Base-by-base conservation (phyloP, 2,888 invertebrate genomes). In the Ischnura elegans region DNA sequence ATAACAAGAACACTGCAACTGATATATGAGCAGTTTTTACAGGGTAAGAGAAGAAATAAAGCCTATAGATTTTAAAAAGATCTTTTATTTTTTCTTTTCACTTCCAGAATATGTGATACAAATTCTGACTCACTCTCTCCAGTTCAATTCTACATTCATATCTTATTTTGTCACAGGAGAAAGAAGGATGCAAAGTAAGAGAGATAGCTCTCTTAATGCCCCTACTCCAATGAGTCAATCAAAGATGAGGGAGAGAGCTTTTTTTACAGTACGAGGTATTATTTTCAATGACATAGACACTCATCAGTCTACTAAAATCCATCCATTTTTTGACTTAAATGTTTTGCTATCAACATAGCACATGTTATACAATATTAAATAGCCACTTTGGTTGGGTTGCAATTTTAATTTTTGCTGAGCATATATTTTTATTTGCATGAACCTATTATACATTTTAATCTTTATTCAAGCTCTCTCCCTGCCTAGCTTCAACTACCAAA, bases 231-330 rank as follows among this genome's bases (percentile, higher is more conserved):
- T 90, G 90, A 90, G 55, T 90, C 90, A 90, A 61, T 90, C 55
- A 66, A 90, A 55, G 90, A 90, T 90, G 43, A 90, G 90, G 90
- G 90, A 90, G 90, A 90, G 90, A 90, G 90, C 90, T 90, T 90
- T 45, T 90, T 45, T 61, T 45, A 66, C 61, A 90, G 61, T 90
- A 90, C 90, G 90, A 90, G 90, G 90, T 90, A 90, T 90, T 90
- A 76, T 76, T 90, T 90, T 66, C 16, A 61, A 55, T 90, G 90
- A 90, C 90, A 90, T 90, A 90, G 90, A 90, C 61, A 90, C 61
- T 61, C 90, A 90, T 66, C 90, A 90, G 90, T 90, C 61, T 90
- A 90, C 43, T 90, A 43, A 90, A 55, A 90, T 42, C 25, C n/a
- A 66, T 2, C 43, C 25, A 55, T 90, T 90, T 61, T 66, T 55